Percentiles rank a stretch among this genome's conserved stretches.
Evolutionary conservation across 2,888 invertebrate species (phyloP).

Genomic region (Antheraea yamamai): DNA sequence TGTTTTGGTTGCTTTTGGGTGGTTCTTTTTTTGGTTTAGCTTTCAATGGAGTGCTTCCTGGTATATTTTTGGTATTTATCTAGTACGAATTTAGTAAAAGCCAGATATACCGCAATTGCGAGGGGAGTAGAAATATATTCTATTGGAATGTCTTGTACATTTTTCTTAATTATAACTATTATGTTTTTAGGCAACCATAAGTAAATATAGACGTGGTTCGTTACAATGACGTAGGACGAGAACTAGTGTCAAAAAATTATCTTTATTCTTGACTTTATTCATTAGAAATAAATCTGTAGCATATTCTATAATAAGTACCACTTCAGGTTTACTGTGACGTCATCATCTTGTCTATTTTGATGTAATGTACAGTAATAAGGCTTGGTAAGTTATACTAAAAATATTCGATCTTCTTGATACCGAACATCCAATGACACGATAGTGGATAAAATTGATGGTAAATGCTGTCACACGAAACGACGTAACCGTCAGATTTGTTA

Average conservation of each 20-base stretch:
- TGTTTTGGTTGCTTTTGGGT: too few species aligned
- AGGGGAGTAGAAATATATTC: too few species aligned
- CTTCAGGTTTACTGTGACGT: not conserved
- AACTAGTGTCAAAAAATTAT: not conserved
- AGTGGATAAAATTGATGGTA: too few species aligned
- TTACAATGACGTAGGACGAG: not conserved
- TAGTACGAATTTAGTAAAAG: too few species aligned
- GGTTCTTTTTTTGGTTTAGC: not conserved
- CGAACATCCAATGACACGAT: too few species aligned
- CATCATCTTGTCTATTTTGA: not conserved
- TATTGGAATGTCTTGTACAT: not conserved
- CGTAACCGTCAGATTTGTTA: too few species aligned
- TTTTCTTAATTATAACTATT: not conserved
- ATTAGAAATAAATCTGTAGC: not conserved
- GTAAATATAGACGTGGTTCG: not conserved
- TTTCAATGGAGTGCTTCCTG: not conserved
- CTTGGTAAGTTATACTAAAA: not conserved
- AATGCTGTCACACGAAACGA: too few species aligned
- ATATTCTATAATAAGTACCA: not conserved
- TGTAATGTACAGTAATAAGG: too few species aligned
- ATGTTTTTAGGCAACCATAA: not conserved
- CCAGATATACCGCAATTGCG: too few species aligned
- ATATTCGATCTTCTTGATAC: not conserved
- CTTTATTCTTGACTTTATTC: not conserved
- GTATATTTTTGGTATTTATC: not conserved